Conservation (phyloP, 2,888 invertebrate species). For the Teleiodes luculella region DNA sequence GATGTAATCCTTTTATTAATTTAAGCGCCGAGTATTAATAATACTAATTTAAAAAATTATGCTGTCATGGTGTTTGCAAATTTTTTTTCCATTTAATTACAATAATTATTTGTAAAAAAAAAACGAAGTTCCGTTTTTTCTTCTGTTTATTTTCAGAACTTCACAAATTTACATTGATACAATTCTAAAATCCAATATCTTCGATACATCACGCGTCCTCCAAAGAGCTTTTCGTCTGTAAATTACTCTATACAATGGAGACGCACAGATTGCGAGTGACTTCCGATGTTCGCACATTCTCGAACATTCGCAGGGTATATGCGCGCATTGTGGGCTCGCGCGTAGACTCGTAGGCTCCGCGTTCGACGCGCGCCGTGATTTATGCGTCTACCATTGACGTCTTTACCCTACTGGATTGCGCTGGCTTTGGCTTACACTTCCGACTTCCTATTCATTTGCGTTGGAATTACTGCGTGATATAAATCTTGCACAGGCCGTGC, state of each 20-base stretch:
- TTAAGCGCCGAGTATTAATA: too few species aligned
- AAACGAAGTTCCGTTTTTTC: too few species aligned
- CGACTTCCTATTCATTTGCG: not conserved
- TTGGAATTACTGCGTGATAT: not conserved
- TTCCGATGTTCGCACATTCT: slow-evolving; percentile 35
- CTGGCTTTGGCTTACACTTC: not conserved
- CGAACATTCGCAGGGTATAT: slow-evolving; percentile 18
- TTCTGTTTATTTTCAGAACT: too few species aligned
- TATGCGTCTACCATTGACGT: slow-evolving; percentile 45
- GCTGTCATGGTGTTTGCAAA: too few species aligned
- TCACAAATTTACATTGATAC: not conserved
- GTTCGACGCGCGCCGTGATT: slow-evolving; percentile 51
- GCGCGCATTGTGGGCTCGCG: slow-evolving; percentile 24
- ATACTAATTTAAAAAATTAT: too few species aligned
- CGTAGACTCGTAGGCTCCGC: not conserved
- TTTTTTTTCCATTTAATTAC: too few species aligned
- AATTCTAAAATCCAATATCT: not conserved
- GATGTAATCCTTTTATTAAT: too few species aligned
- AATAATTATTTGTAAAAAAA: too few species aligned
- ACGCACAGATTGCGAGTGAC: slow-evolving; percentile 29
- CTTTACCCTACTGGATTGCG: slow-evolving; percentile 16
- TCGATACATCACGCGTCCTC: not conserved
- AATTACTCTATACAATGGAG: slow-evolving; percentile 27
- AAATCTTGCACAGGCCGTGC: not conserved
- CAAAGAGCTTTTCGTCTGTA: not conserved